phyloP scores from a whole-genome alignment of 1,140 invertebrate species.

The Bombus breviceps region DNA sequence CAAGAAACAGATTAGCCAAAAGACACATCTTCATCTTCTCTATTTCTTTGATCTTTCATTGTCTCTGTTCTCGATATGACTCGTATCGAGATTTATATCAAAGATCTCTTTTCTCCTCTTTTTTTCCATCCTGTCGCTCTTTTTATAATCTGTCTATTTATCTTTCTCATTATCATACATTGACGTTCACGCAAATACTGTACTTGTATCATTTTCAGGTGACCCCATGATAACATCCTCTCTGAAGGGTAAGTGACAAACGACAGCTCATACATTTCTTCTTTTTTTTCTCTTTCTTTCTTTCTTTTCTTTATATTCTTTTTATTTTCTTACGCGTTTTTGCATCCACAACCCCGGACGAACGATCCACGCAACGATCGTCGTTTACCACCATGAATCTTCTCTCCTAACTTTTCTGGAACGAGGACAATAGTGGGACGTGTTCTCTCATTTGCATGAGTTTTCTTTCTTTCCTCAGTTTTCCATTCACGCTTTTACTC shows the following conservation, averaged over 20 bases:
- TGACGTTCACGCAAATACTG: conserved; percentile 74
- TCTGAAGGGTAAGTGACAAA: conserved; percentile 82
- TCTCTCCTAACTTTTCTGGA: background rate
- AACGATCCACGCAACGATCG: conserved; percentile 47
- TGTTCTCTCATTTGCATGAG: conserved; percentile 55
- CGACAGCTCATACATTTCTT: conserved; percentile 70
- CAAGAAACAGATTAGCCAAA: background rate
- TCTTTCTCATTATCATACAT: conserved; percentile 55
- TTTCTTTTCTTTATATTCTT: conserved; percentile 35
- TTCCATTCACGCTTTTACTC: conserved; percentile 20
- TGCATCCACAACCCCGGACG: background rate
- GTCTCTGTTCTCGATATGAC: background rate
- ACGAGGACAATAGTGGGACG: conserved; percentile 39
- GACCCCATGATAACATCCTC: conserved; percentile 83
- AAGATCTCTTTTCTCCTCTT: background rate
- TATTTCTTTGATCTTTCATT: conserved; percentile 23
- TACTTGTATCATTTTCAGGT: conserved; percentile 82
- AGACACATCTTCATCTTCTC: conserved; percentile 14
- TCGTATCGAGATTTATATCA: background rate
- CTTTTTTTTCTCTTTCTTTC: conserved; percentile 49
- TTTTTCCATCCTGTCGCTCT: conserved; percentile 15
- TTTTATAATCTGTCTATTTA: conserved; percentile 24
- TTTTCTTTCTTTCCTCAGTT: conserved; percentile 20
- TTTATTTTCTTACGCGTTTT: conserved; percentile 34
- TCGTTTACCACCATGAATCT: background rate